These are phyloP conservation scores for Corella eumyota DNA, from an alignment of 23 tunicate genomes.

Conservation along the genomic window DNA sequence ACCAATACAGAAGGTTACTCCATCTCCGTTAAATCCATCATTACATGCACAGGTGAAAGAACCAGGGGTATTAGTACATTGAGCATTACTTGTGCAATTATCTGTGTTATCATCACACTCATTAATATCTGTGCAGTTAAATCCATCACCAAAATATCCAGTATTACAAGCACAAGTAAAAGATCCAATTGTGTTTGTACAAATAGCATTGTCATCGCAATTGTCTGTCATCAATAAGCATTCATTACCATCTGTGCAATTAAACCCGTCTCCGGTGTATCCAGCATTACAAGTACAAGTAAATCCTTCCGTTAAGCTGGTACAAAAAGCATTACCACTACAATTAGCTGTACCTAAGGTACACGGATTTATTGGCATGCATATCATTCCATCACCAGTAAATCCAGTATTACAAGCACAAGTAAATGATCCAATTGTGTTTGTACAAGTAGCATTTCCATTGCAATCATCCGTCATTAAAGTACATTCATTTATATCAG, in stretches of 20 bases:
- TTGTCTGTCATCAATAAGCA: slow-evolving; percentile 1
- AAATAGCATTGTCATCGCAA: slow-evolving; percentile 1
- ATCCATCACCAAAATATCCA: slow-evolving; percentile 15
- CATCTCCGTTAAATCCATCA: slow-evolving; percentile 23
- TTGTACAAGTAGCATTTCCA: slow-evolving; percentile 7
- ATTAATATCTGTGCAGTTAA: slow-evolving; percentile 29
- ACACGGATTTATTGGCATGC: too few relatives aligned
- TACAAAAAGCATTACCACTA: slow-evolving; percentile 3
- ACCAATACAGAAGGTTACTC: slow-evolving; percentile 1
- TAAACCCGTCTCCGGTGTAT: slow-evolving; percentile 7
- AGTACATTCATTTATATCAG: slow-evolving; percentile 16
- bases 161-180: slow-evolving; percentile 7
- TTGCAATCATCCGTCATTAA: neutral
- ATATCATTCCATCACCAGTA: slow-evolving; percentile 10
- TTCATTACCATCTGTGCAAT: slow-evolving; percentile 13
- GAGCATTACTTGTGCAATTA: slow-evolving; percentile 19
- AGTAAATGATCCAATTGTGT: slow-evolving; percentile 10
- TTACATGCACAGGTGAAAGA: slow-evolving; percentile 26
- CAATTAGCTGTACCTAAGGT: slow-evolving; percentile 2
- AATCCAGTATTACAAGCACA: slow-evolving; percentile 4
- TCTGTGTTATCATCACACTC: slow-evolving; percentile 19
- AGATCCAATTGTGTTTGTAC: slow-evolving; percentile 5
- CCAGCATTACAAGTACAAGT: slow-evolving; percentile 22
- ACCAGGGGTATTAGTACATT: slow-evolving; percentile 25
- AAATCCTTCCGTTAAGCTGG: neutral